These are phyloP conservation scores for Mesocricetus auratus DNA, from an alignment of 2,113 vertebrate species.

Conservation along the genomic window DNA sequence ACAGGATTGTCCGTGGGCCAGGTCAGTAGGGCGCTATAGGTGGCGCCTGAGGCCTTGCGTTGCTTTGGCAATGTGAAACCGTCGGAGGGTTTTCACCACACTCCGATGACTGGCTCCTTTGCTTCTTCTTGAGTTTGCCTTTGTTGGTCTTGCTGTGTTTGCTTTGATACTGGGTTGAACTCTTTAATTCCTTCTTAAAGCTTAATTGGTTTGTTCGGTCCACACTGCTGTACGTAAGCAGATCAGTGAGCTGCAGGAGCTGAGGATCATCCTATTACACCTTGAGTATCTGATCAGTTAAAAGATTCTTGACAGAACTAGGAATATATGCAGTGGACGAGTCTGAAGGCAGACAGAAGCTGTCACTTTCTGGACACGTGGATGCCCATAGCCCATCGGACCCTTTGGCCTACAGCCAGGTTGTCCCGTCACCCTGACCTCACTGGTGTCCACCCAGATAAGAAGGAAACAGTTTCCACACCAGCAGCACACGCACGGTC, in stretches of 20 bases:
- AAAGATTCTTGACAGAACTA: background rate
- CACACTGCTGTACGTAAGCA: background rate
- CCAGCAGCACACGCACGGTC: background rate
- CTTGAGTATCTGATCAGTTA: background rate
- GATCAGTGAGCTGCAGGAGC: background rate
- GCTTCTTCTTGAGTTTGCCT: background rate
- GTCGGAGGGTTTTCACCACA: background rate
- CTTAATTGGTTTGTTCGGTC: constrained; percentile 4
- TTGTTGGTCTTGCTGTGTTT: background rate
- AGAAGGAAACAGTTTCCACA: background rate
- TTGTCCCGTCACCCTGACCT: background rate
- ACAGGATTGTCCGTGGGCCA: background rate
- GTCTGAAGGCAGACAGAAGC: background rate
- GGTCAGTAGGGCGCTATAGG: too few species aligned
- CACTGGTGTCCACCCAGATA: background rate
- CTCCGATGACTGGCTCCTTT: background rate
- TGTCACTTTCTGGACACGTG: background rate
- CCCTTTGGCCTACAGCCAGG: background rate
- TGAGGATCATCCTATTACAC: background rate
- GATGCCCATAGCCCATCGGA: too few species aligned
- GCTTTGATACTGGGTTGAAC: background rate
- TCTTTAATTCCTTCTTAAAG: constrained; percentile 38
- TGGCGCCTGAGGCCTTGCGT: background rate
- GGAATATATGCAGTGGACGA: background rate
- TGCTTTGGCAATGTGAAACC: background rate